phyloP scores from a whole-genome alignment of 2,113 vertebrate genomes.

The Tinamus guttatus region DNA sequence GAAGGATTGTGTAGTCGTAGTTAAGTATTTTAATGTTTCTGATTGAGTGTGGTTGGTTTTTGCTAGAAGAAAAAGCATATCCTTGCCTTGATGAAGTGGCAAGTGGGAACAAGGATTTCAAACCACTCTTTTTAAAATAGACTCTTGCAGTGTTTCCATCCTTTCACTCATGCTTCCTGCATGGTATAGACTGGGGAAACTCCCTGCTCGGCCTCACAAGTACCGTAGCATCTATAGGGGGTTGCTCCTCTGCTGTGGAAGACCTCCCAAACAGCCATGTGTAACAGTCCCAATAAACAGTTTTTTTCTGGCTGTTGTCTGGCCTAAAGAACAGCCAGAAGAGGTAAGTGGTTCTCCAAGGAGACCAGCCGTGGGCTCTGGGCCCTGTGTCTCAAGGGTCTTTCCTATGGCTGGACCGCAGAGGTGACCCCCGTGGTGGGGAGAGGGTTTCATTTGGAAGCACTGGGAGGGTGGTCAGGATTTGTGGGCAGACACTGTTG shows the following conservation, averaged over 20 bases:
- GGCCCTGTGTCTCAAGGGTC: neutral
- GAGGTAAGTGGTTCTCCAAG: conserved; percentile 42
- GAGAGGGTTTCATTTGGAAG: neutral
- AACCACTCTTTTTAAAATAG: neutral
- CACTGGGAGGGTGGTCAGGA: neutral
- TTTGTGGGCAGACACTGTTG: neutral
- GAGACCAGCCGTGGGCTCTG: neutral
- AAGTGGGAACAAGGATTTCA: rapidly evolving
- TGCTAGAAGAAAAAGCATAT: neutral
- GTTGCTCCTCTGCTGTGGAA: neutral
- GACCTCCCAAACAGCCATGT: neutral
- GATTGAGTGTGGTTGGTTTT: neutral
- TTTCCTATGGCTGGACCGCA: neutral
- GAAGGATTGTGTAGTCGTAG: neutral
- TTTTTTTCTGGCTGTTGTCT: neutral
- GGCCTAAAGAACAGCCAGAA: neutral
- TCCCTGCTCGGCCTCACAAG: neutral
- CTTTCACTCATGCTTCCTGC: neutral
- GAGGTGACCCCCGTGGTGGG: neutral
- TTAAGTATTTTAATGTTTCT: neutral
- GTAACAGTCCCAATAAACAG: neutral
- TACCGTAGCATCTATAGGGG: rapidly evolving
- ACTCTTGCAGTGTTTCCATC: neutral
- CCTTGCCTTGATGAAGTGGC: neutral
- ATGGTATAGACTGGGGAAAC: neutral